phyloP scores from a whole-genome alignment of 2,888 invertebrate genomes.

The Drosophila helvetica region DNA sequence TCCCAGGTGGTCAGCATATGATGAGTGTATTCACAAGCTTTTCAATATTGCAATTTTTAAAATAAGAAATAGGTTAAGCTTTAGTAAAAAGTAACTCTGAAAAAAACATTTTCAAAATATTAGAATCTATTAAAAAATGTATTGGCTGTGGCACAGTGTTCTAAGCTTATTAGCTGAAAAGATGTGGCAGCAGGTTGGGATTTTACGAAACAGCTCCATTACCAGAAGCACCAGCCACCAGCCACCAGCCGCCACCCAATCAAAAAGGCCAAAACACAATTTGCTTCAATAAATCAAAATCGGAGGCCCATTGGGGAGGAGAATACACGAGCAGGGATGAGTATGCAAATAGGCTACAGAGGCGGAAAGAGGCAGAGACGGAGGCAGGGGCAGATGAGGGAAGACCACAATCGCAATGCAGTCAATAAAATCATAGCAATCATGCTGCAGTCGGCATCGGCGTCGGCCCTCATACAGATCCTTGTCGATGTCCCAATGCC shows the following conservation, averaged over 20 bases:
- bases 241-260: neutral
- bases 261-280: slow-evolving; percentile 21
- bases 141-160: too few species aligned
- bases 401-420: slow-evolving; percentile 53
- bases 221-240: too few species aligned
- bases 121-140: too few species aligned
- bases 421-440: slow-evolving; percentile 69
- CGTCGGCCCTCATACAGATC: slow-evolving; percentile 12
- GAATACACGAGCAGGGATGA: slow-evolving; percentile 1
- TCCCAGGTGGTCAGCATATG: too few species aligned
- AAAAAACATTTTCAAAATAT: too few species aligned
- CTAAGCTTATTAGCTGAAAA: too few species aligned
- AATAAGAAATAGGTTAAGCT: too few species aligned
- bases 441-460: slow-evolving; percentile 47
- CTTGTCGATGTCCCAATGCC: slow-evolving; percentile 14
- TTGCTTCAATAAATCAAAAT: slow-evolving; percentile 63
- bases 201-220: too few species aligned
- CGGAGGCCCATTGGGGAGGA: slow-evolving; percentile 33
- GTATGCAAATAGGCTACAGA: slow-evolving; percentile 56
- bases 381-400: neutral
- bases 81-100: too few species aligned
- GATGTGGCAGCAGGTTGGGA: too few species aligned
- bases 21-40: too few species aligned
- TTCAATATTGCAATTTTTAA: too few species aligned
- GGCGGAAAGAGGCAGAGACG: slow-evolving; percentile 12